phyloP scores from a whole-genome alignment of 2,113 vertebrate genomes.

The Zosterops pallidus region DNA sequence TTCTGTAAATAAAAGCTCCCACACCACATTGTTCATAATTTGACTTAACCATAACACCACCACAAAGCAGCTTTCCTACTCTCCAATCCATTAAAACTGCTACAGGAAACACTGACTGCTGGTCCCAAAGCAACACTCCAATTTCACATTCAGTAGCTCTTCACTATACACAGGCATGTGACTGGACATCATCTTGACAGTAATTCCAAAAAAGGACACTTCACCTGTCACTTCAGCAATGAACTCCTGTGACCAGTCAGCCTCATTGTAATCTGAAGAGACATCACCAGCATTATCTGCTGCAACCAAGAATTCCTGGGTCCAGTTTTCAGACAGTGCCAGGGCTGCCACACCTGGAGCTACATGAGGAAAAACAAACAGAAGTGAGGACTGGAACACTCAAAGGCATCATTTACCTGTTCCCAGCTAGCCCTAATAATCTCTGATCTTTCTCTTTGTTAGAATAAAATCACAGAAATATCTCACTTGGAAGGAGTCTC shows the following conservation, averaged over 20 bases:
- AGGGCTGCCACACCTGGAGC: constrained; percentile 95
- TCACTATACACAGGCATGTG: background rate
- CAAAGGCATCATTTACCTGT: background rate
- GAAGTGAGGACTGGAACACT: background rate
- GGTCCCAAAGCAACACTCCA: background rate
- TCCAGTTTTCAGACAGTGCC: constrained; percentile 94
- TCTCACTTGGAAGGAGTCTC: background rate
- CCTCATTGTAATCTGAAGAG: constrained; percentile 85
- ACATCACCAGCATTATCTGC: constrained; percentile 77
- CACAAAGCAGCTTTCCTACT: background rate
- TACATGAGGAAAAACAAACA: constrained; percentile 28
- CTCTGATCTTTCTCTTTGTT: background rate
- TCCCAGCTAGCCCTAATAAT: background rate
- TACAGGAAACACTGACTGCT: background rate
- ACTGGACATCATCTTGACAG: background rate
- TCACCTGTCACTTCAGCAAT: constrained; percentile 93
- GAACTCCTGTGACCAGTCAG: constrained; percentile 97
- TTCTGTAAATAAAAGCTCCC: background rate
- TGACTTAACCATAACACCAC: background rate
- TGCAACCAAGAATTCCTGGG: constrained; percentile 88
- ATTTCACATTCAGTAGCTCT: background rate
- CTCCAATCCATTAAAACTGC: background rate
- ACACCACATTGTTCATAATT: background rate
- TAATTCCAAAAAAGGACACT: background rate
- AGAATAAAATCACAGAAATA: background rate